A percentile compares a stretch with the other conserved stretches of the same genome.
phyloP scores from a whole-genome alignment of 1,140 invertebrate genomes.

The Diploscapter pachys region DNA sequence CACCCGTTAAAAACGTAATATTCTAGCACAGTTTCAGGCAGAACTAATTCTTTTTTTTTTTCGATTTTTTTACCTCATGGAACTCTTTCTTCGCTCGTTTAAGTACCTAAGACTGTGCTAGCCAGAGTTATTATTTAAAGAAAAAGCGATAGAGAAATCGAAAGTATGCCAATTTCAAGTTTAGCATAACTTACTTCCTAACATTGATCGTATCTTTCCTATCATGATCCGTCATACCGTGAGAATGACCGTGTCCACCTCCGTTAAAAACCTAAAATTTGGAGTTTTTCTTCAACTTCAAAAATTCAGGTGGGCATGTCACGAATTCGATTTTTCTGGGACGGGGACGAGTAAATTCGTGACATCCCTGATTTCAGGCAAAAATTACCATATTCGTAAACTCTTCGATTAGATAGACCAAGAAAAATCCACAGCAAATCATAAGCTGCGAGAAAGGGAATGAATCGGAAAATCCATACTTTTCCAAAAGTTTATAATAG shows the following conservation, averaged over 20 bases:
- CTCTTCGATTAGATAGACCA: slow-evolving; percentile 50
- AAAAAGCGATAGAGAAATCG: too few relatives aligned
- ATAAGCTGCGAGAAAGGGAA: slow-evolving; percentile 7
- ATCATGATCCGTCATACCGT: slow-evolving; percentile 6
- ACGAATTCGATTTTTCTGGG: not conserved
- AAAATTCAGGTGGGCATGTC: slow-evolving; percentile 11
- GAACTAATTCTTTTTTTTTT: too few relatives aligned
- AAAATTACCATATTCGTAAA: slow-evolving; percentile 17
- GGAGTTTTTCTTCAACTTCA: slow-evolving; percentile 43
- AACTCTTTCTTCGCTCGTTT: too few relatives aligned
- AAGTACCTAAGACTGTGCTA: too few relatives aligned
- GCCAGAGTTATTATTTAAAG: too few relatives aligned
- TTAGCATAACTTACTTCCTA: slow-evolving; percentile 19
- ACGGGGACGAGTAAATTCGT: not conserved
- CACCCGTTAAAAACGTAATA: too few relatives aligned
- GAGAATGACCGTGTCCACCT: slow-evolving; percentile 13
- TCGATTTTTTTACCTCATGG: too few relatives aligned
- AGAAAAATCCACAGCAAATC: slow-evolving; percentile 54
- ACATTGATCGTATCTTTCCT: slow-evolving; percentile 27
- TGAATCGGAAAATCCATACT: not conserved
- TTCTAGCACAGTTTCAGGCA: too few relatives aligned
- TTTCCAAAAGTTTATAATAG: not conserved
- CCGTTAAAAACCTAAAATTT: slow-evolving; percentile 40
- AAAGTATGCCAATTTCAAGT: too few relatives aligned
- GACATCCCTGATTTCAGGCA: not conserved